Percentiles rank a stretch among this genome's conserved stretches.
Evolutionary conservation across 2,797 vertebrate species (phyloP).

Genomic region (Chrosomus eos): DNA sequence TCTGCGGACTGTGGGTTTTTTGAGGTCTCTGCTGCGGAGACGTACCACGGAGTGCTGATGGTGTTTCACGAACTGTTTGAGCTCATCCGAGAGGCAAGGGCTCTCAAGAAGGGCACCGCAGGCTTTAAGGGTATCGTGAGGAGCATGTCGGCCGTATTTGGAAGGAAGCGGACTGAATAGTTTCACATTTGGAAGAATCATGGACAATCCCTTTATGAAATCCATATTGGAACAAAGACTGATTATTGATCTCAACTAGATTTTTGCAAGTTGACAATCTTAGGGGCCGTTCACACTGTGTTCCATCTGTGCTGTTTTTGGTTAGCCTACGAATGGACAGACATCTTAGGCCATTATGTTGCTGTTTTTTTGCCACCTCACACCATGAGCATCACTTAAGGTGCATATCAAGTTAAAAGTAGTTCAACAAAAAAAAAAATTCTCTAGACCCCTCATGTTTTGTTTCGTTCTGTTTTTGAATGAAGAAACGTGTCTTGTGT

Average conservation of each 20-base stretch:
- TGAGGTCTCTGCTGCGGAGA: slow-evolving; percentile 81
- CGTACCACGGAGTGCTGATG: slow-evolving; percentile 80
- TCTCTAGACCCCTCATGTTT: background rate
- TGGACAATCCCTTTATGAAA: slow-evolving; percentile 15
- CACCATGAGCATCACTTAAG: background rate
- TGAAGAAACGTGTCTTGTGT: background rate
- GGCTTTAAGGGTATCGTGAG: slow-evolving; percentile 78
- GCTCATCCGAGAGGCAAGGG: slow-evolving; percentile 70
- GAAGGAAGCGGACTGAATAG: slow-evolving; percentile 75
- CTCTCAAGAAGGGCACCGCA: slow-evolving; percentile 67
- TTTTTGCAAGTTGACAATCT: slow-evolving; percentile 35
- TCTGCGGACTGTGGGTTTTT: slow-evolving; percentile 78
- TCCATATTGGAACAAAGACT: slow-evolving; percentile 57
- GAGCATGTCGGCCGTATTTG: slow-evolving; percentile 81
- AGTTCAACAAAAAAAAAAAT: background rate
- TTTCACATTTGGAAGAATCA: background rate
- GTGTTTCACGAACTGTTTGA: slow-evolving; percentile 80
- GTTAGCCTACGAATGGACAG: background rate
- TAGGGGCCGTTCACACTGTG: background rate
- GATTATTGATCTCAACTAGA: background rate
- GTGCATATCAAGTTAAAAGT: background rate
- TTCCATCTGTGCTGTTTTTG: background rate
- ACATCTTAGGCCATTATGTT: background rate
- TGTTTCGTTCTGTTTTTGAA: background rate
- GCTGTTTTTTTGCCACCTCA: background rate